These are phyloP conservation scores for Melanogrammus aeglefinus DNA, from an alignment of 2,797 vertebrate genomes.

Conservation along the genomic window DNA sequence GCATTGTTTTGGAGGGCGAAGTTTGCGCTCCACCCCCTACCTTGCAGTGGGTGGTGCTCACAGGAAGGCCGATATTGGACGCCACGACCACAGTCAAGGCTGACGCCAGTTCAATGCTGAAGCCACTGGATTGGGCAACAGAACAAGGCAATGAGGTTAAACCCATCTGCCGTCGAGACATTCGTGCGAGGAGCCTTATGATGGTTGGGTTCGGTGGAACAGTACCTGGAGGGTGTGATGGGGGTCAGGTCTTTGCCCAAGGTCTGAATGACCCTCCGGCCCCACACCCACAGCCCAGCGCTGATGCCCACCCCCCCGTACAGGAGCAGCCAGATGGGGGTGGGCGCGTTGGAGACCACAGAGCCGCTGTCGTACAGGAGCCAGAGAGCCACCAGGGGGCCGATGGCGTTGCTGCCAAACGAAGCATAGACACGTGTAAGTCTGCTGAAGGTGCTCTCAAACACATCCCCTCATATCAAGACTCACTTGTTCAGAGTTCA, in stretches of 20 bases:
- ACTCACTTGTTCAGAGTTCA: too few relatives aligned
- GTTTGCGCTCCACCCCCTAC: conserved; percentile 56
- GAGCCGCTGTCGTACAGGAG: conserved; percentile 80
- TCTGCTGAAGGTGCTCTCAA: neutral
- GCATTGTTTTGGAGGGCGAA: neutral
- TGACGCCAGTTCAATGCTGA: conserved; percentile 95
- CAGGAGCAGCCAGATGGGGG: conserved; percentile 92
- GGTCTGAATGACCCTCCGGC: conserved; percentile 93
- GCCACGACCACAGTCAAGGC: conserved; percentile 92
- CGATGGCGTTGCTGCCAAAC: conserved; percentile 87
- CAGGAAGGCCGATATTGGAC: conserved; percentile 92
- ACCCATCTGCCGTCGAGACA: neutral
- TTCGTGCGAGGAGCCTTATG: neutral
- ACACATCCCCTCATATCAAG: neutral
- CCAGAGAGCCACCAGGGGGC: conserved; percentile 90
- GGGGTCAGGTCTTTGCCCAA: conserved; percentile 96
- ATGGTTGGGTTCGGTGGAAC: neutral
- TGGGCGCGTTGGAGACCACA: conserved; percentile 76
- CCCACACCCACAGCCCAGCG: conserved; percentile 92
- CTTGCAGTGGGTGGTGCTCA: conserved; percentile 99
- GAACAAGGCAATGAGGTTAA: neutral
- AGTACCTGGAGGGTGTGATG: conserved; percentile 94
- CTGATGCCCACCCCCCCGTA: conserved; percentile 93
- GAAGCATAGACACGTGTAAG: conserved; percentile 4
- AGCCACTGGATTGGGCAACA: conserved; percentile 76